Base-by-base conservation (phyloP, 2,888 invertebrate species). In the Dilophus febrilis region DNA sequence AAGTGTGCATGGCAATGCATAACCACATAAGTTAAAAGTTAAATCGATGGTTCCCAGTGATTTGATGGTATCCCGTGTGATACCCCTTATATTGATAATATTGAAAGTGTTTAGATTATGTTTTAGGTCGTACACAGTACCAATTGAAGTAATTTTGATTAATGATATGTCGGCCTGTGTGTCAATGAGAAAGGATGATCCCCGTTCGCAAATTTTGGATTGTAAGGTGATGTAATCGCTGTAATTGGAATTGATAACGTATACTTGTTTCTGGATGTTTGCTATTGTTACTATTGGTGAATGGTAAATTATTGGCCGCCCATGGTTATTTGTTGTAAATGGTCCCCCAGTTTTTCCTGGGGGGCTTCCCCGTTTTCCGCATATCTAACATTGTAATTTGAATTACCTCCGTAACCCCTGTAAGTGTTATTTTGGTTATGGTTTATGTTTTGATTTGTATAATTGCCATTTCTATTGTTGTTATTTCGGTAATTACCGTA, bases 151-250 rank as follows among this genome's bases (percentile, higher is more conserved):
- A 3, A 12, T 12, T n/a, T 35, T 35, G 8, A 35, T n/a, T 4
- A 35, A 13, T 18, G 35, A 35, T 13, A 35, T 35, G 13, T 35
- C 35, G n/a, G 35, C 35, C 14, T 35, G 35, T 3, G 35, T 22
- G 35, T 35, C 35, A 10, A 10, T 4, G 8, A 18, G 11, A 26
- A 35, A 35, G 2, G 19, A 11, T 7, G 11, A 22, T 3, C 6
- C 3, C 3, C 26, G 5, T 22, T 35, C 13, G 5, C 11, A 12
- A 22, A 18, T 4, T 22, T 35, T 13, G 13, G 22, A 35, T 13
- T 26, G 17, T 13, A 35, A n/a, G 12, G 3, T 35, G 2, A 35
- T 10, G 10, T 22, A 35, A 35, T 35, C 35, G 7, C 22, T 18
- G 19, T 26, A 22, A 26, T 35, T 22, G 3, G 26, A 14, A 22